Base-by-base conservation (phyloP, 2,113 vertebrate genomes). In the Trogon surrucura region DNA sequence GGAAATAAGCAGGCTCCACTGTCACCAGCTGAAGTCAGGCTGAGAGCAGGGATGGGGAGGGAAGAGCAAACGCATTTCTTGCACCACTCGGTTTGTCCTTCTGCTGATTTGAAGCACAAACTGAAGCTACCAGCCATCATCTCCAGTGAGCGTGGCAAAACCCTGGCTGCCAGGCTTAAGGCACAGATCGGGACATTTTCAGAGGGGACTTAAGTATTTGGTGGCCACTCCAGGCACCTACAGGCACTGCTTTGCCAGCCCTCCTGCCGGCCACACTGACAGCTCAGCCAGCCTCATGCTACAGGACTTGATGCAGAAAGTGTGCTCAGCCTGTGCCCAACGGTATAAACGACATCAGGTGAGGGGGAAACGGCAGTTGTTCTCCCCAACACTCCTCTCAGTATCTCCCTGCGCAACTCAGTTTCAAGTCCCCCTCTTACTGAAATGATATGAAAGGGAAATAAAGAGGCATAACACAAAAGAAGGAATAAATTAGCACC, bases 231-330 rank as follows among this genome's bases (percentile, higher is more conserved):
- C 36, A 64, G 48, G 12, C 58, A 44, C 15, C 70, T 53, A 44
- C 17, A 65, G 54, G 30, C 44, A 78, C 3, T 9, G 84, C 45
- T 69, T 50, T 85, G 60, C 47, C 54, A 71, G 51, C 45, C 27
- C 30, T 89, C 34, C 85, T n/a, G 17, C 48, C 2, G 3, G 25
- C 0, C 1, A 16, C 44, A 57, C 5, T 36, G 57, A 1, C 29
- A 67, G 48, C 26, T 44, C 26, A 23, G 2, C 5, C 27, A 85
- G 80, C 70, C 50, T 64, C 41, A 9, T 45, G 54, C 64, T 53
- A 64, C 85, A 71, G 61, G 41, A 47, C 32, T n/a, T n/a, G 32
- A 70, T 29, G 20, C 61, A 79, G 45, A 70, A 51, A 74, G 27
- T 11, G 13, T 56, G 72, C 38, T 79, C 56, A 79, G 45, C 22